Percentiles rank a stretch among this genome's conserved stretches.
phyloP scores from a whole-genome alignment of 2,113 vertebrate genomes.

The Cheilinus undulatus region DNA sequence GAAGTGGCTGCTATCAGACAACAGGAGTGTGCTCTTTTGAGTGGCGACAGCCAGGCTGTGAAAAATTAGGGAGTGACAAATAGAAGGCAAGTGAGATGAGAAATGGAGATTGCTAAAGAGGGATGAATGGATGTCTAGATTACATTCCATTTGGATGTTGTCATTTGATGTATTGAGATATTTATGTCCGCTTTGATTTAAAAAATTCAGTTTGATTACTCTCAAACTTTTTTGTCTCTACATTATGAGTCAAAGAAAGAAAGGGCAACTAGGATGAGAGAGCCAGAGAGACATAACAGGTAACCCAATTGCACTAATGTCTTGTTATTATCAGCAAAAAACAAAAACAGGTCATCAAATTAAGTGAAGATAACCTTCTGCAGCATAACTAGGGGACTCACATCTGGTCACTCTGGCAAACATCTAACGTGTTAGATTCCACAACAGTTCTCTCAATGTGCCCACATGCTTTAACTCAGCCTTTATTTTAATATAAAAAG shows the following conservation, averaged over 20 bases:
- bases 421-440: constrained; percentile 43
- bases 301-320: constrained; percentile 6
- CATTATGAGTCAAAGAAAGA: background rate
- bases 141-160: background rate
- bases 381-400: constrained; percentile 33
- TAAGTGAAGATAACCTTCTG: constrained; percentile 43
- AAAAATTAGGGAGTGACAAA: constrained; percentile 15
- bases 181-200: background rate
- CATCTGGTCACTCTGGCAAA: constrained; percentile 24
- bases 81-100: background rate
- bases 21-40: constrained; percentile 24
- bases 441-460: background rate
- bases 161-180: background rate
- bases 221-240: no score
- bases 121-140: background rate
- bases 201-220: constrained; percentile 15
- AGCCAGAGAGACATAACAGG: constrained; percentile 2
- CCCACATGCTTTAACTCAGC: constrained; percentile 31
- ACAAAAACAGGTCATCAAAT: constrained; percentile 6
- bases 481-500: constrained; percentile 15
- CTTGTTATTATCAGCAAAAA: background rate
- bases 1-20: constrained; percentile 21
- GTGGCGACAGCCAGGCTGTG: constrained; percentile 23
- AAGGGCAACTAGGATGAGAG: background rate
- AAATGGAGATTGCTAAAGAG: constrained; percentile 8